Evolutionary conservation across 2,113 vertebrate genomes (phyloP).

Genomic region (Etheostoma spectabile): DNA sequence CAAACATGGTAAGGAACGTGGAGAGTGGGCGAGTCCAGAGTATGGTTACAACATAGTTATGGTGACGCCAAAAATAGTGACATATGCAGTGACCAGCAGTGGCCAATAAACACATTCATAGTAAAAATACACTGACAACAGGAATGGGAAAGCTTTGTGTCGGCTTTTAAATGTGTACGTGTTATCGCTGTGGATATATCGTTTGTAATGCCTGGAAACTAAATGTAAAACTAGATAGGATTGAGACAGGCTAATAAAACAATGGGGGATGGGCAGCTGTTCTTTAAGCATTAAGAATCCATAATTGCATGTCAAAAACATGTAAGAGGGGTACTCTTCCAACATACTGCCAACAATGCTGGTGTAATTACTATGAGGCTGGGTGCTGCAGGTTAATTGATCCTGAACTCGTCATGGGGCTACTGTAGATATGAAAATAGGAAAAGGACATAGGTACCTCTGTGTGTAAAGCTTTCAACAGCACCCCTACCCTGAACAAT

Average conservation of each 20-base stretch:
- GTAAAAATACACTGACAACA: constrained; percentile 47
- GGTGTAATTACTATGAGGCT: not conserved
- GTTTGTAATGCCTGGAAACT: constrained; percentile 10
- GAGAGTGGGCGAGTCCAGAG: constrained; percentile 42
- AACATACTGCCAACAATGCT: not conserved
- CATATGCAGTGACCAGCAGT: constrained; percentile 68
- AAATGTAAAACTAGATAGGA: constrained; percentile 9
- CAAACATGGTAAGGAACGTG: constrained; percentile 59
- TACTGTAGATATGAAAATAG: constrained; percentile 29
- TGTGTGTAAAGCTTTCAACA: constrained; percentile 37
- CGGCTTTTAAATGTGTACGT: constrained; percentile 30
- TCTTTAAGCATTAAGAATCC: not conserved
- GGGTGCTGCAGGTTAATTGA: constrained; percentile 11
- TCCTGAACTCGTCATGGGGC: constrained; percentile 29
- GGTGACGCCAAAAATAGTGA: constrained; percentile 43
- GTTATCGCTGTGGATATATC: not conserved
- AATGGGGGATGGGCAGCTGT: not conserved
- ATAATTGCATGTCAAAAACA: not conserved
- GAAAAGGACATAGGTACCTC: constrained; percentile 49
- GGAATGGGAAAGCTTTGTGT: constrained; percentile 46
- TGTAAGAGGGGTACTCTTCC: not conserved
- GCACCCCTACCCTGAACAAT: constrained; percentile 35
- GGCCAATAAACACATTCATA: constrained; percentile 54
- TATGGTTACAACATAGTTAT: constrained; percentile 30
- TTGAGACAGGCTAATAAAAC: not conserved